Base-by-base conservation (phyloP, 2,888 invertebrate genomes). In the Brachylomia viminalis region DNA sequence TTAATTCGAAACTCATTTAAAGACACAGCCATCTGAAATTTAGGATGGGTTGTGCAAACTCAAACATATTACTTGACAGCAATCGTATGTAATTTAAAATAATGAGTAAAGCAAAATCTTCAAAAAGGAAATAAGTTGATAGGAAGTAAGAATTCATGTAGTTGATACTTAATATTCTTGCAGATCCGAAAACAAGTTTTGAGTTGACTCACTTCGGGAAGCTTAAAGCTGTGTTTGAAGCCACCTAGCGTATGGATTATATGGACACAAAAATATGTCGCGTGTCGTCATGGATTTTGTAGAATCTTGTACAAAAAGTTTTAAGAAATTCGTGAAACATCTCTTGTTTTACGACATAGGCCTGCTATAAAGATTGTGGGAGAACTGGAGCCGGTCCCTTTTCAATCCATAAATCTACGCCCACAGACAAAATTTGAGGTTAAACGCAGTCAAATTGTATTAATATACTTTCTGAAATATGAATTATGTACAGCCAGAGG, bases 381-480 rank as follows among this genome's bases (percentile, higher is more conserved):
- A 73, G 84, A 75, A 75, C 75, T 77, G 30, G 74, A 59, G 54
- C 72, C 62, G 52, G 49, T 87, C 74, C 75, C 85, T 83, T 86
- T 86, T 81, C 72, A 70, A 70, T 45, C 75, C n/a, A 89, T 89
- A 89, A 84, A 87, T 87, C 87, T 74, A 81, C 87, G 58, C 87
- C 89, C 80, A 87, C 87, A 8, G 11, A 20, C 69, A 1, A 76
- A 86, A 81, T 81, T 83, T 80, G 74, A 84, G 87, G 87, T 88
- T 82, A 87, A 82, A 80, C 78, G 66, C 59, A 82, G 82, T 88
- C 80, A 80, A 87, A 83, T 75, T 87, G 62, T 87, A 80, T 86
- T 79, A 77, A 74, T 75, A 75, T 45, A 56, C 67, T 84, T 65
- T 72, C 56, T 74, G 67, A 66, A 70, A 73, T 75, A 79, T 81